phyloP scores from a whole-genome alignment of 2,888 invertebrate genomes.

The Xylota segnis region DNA sequence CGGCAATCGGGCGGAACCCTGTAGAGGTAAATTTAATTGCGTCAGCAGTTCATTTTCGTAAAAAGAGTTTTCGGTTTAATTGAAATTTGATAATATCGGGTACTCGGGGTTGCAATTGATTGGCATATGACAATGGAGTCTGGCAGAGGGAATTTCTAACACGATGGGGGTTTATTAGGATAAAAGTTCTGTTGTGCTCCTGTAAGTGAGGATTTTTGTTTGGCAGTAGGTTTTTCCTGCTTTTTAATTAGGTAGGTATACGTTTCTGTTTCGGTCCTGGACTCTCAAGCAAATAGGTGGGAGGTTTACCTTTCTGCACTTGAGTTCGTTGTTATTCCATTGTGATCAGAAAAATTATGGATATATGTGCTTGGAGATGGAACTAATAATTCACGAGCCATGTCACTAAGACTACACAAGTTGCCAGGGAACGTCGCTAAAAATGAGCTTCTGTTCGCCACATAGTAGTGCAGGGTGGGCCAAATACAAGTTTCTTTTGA shows the following conservation, averaged over 20 bases:
- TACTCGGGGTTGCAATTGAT: constrained; percentile 57
- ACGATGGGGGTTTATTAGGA: constrained; percentile 46
- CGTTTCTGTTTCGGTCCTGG: too few species aligned
- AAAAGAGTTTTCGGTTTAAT: constrained; percentile 69
- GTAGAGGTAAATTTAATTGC: constrained; percentile 72
- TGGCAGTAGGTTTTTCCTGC: not conserved
- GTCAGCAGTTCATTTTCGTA: constrained; percentile 73
- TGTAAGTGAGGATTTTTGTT: constrained; percentile 1
- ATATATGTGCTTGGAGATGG: too few species aligned
- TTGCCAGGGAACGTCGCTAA: too few species aligned
- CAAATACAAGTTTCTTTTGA: too few species aligned
- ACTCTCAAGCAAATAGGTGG: too few species aligned
- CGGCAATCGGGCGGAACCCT: constrained; percentile 57
- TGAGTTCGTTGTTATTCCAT: too few species aligned
- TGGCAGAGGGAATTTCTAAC: constrained; percentile 12
- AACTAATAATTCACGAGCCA: too few species aligned
- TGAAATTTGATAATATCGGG: constrained; percentile 76
- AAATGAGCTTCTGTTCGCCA: too few species aligned
- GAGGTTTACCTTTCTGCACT: too few species aligned
- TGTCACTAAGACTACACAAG: too few species aligned
- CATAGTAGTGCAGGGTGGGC: too few species aligned
- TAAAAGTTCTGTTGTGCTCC: not conserved
- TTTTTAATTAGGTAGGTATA: constrained; percentile 6
- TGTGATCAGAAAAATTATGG: too few species aligned
- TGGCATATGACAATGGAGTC: constrained; percentile 62